Evolutionary conservation across 2,113 vertebrate species (phyloP).

Genomic region (Ranitomeya variabilis): DNA sequence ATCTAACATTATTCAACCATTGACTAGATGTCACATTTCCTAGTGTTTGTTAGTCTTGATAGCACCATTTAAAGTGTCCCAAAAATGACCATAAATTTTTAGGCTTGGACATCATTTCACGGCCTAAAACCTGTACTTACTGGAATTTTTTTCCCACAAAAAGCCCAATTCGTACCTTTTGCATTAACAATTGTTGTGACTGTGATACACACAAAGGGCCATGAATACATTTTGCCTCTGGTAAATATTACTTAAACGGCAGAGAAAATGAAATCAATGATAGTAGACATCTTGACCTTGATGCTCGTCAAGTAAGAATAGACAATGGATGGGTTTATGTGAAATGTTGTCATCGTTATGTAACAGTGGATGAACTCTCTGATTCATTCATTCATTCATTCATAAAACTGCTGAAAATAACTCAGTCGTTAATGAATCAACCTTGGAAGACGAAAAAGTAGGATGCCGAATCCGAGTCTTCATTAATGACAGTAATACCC

Average conservation of each 20-base stretch:
- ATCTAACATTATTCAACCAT: too few relatives aligned
- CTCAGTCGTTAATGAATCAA: background rate
- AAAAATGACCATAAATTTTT: too few relatives aligned
- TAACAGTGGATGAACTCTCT: background rate
- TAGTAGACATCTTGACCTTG: background rate
- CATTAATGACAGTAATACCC: background rate
- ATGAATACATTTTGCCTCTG: background rate
- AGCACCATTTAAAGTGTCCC: too few relatives aligned
- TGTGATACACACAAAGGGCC: background rate
- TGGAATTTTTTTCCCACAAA: too few relatives aligned
- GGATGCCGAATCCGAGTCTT: background rate
- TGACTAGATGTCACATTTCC: too few relatives aligned
- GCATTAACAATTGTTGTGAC: too few relatives aligned
- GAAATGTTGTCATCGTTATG: background rate
- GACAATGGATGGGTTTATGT: background rate
- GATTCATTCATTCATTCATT: background rate
- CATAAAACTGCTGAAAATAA: slow-evolving; percentile 3
- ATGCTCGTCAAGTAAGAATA: background rate
- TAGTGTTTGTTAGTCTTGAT: too few relatives aligned
- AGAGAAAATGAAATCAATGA: background rate
- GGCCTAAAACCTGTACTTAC: too few relatives aligned
- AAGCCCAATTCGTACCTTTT: too few relatives aligned
- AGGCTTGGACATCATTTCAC: too few relatives aligned
- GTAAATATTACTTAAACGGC: background rate
- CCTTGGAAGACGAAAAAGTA: background rate